Percentiles rank a stretch among this genome's conserved stretches.
Conservation (phyloP, 2,888 invertebrate genomes). For the Hartigia nigra region DNA sequence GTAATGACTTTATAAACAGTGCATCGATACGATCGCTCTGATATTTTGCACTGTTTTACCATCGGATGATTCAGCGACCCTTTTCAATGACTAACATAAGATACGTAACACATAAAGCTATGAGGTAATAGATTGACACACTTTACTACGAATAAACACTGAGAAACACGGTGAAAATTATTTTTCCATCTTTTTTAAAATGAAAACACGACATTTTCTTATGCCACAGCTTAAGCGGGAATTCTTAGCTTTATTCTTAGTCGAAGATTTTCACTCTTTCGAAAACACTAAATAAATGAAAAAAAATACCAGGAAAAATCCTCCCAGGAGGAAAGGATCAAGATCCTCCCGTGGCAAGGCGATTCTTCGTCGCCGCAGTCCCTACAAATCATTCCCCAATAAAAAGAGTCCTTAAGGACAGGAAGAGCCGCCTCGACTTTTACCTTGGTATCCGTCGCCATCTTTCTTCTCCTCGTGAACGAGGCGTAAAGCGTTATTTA, state of each 20-base stretch:
- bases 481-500: background rate
- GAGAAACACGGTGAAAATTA: rapidly evolving
- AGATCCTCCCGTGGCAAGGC: background rate
- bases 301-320: background rate
- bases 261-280: background rate
- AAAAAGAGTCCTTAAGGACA: background rate
- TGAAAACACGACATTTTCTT: background rate
- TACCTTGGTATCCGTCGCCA: background rate
- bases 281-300: background rate
- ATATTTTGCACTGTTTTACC: background rate
- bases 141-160: no score
- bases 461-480: background rate
- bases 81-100: no score
- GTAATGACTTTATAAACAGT: background rate
- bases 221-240: no score
- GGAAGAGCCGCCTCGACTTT: background rate
- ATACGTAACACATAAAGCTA: no score
- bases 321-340: background rate
- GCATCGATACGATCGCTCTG: background rate
- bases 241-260: background rate
- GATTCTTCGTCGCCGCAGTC: background rate
- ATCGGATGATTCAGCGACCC: no score
- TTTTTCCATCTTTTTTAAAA: background rate
- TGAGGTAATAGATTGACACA: no score
- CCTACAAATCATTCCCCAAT: background rate